These are phyloP conservation scores for Myiagra hebetior DNA, from an alignment of 2,113 vertebrate species.

Conservation along the genomic window DNA sequence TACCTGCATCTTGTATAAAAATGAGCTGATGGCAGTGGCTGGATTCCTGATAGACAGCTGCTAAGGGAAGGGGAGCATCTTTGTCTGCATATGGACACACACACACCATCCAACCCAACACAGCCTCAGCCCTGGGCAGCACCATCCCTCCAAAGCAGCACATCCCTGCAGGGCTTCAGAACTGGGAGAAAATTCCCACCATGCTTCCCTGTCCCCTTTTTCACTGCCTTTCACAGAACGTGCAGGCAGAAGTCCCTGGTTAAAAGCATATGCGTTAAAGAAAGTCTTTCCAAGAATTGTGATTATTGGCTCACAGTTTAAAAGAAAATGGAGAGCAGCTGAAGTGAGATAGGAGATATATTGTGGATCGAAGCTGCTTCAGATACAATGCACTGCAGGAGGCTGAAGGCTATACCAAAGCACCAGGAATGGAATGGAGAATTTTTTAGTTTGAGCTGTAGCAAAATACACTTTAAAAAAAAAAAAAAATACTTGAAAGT, in stretches of 20 bases:
- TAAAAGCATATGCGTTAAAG: neutral
- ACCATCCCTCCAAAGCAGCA: neutral
- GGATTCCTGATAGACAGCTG: neutral
- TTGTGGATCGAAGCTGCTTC: neutral
- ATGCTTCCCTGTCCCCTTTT: neutral
- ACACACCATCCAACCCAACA: neutral
- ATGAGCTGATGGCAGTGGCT: neutral
- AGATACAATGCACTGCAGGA: neutral
- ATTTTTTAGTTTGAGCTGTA: neutral
- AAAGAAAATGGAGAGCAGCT: neutral
- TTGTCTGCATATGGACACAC: neutral
- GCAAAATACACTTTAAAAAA: neutral
- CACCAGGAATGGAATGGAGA: neutral
- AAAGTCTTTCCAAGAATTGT: neutral
- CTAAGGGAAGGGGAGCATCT: neutral
- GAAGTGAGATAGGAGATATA: neutral
- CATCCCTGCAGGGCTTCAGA: neutral
- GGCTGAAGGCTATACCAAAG: neutral
- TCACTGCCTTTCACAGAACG: neutral
- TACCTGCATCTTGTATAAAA: neutral
- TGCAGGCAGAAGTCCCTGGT: neutral
- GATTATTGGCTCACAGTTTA: neutral
- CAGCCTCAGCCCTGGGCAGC: neutral
- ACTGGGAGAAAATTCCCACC: neutral
- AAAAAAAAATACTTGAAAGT: neutral